phyloP scores from a whole-genome alignment of 2,113 vertebrate species.

The Catharus fuscescens region DNA sequence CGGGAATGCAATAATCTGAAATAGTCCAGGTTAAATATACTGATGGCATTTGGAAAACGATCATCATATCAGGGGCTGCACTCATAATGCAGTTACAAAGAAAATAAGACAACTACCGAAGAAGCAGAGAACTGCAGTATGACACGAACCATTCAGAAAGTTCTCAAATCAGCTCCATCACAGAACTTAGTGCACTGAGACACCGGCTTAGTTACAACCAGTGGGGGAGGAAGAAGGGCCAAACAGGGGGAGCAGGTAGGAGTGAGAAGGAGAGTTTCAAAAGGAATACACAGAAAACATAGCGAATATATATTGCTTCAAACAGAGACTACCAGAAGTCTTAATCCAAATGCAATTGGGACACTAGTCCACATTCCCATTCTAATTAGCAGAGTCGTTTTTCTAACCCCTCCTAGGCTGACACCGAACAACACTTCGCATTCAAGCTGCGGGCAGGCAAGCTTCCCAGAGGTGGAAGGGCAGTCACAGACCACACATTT shows the following conservation, averaged over 20 bases:
- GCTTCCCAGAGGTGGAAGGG: background rate
- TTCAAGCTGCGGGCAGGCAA: background rate
- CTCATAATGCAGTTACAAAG: background rate
- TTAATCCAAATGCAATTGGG: background rate
- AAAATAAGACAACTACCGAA: background rate
- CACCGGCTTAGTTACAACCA: background rate
- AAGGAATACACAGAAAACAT: background rate
- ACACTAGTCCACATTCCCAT: background rate
- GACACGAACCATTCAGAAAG: background rate
- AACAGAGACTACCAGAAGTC: background rate
- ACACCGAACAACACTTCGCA: background rate
- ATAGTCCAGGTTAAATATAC: background rate
- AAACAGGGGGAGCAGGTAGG: fast-evolving
- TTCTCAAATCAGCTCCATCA: background rate
- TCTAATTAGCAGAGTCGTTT: background rate
- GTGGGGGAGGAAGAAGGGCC: fast-evolving
- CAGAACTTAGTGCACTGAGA: background rate
- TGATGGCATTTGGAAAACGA: background rate
- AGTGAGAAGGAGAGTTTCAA: background rate
- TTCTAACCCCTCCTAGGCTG: background rate
- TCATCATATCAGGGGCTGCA: background rate
- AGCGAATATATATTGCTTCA: background rate
- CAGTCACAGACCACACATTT: too few relatives aligned
- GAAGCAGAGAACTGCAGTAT: background rate
- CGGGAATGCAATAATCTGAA: background rate